phyloP scores from a whole-genome alignment of 1,140 invertebrate genomes.

The Orchesella cincta region DNA sequence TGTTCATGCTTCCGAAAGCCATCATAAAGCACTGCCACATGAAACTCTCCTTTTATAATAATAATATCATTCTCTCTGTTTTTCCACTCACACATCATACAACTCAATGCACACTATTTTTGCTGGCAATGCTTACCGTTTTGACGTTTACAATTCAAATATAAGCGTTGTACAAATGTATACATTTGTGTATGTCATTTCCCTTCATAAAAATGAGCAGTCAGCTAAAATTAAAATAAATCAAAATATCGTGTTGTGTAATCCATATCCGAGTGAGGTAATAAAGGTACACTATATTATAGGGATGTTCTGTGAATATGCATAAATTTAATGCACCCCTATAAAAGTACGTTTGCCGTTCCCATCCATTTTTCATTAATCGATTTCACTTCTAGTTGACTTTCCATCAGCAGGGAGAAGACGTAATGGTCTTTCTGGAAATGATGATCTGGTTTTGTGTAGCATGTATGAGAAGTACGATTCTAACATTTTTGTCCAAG shows the following conservation, averaged over 20 bases:
- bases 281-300: neutral
- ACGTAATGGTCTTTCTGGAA: too few relatives aligned
- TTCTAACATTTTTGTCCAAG: neutral
- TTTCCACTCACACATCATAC: neutral
- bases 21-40: neutral
- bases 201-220: constrained; percentile 6
- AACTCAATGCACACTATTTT: neutral
- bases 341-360: neutral
- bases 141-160: neutral
- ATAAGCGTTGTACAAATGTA: neutral
- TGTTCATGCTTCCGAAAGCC: constrained; percentile 26
- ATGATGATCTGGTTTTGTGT: too few relatives aligned
- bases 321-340: neutral
- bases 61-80: neutral
- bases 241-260: neutral
- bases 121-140: neutral
- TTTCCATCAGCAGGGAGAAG: neutral
- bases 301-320: neutral
- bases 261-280: neutral
- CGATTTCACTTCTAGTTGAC: neutral
- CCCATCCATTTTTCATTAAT: constrained; percentile 4
- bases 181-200: constrained; percentile 1
- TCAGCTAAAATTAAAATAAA: constrained; percentile 22
- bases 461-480: too few relatives aligned
- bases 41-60: neutral